These are phyloP conservation scores for Psettodes erumei DNA, from an alignment of 2,113 vertebrate species.

Conservation along the genomic window DNA sequence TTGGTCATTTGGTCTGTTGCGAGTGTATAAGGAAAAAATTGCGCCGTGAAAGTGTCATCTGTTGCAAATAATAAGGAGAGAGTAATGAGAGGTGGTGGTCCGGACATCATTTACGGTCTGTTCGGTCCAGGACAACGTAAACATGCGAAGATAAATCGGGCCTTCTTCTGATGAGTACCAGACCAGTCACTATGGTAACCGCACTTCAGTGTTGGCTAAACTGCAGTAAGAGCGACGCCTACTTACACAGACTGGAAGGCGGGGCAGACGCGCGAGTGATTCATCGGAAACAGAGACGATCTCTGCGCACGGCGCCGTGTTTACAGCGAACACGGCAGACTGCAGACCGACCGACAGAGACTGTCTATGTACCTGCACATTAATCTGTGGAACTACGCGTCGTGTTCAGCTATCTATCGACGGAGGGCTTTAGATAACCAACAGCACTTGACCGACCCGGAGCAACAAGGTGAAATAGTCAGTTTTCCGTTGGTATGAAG, in stretches of 20 bases:
- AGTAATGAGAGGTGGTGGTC: background rate
- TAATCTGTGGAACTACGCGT: slow-evolving; percentile 39
- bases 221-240: slow-evolving; percentile 59
- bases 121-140: background rate
- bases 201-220: slow-evolving; percentile 7
- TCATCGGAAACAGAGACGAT: slow-evolving; percentile 61
- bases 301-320: slow-evolving; percentile 80
- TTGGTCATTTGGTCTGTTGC: background rate
- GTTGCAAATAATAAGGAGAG: background rate
- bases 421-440: slow-evolving; percentile 7
- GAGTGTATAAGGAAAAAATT: background rate
- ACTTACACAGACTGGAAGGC: slow-evolving; percentile 21
- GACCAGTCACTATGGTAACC: slow-evolving; percentile 62
- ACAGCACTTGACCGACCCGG: background rate
- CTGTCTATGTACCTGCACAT: slow-evolving; percentile 62
- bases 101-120: background rate
- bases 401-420: slow-evolving; percentile 11
- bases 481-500: slow-evolving; percentile 16
- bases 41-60: background rate
- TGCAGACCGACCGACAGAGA: slow-evolving; percentile 64
- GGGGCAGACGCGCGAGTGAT: slow-evolving; percentile 40
- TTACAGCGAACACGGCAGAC: slow-evolving; percentile 79
- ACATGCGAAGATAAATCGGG: background rate
- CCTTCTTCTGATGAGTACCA: slow-evolving; percentile 9
- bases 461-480: slow-evolving; percentile 10